Conservation (phyloP, 2,113 vertebrate genomes). For the Penelope pileata region DNA sequence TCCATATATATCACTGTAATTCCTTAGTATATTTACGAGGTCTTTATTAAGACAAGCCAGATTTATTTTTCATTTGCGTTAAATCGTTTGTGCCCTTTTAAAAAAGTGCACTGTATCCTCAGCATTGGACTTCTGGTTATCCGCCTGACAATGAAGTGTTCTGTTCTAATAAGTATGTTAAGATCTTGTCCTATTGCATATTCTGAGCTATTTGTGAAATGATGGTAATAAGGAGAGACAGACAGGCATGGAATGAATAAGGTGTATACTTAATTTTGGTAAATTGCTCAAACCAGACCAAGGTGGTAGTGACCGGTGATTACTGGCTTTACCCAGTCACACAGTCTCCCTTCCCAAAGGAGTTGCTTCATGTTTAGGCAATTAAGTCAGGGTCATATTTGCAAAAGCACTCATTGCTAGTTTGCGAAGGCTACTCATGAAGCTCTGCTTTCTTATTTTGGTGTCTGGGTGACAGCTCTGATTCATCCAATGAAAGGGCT, state of each 20-base stretch:
- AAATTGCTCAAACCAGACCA: neutral
- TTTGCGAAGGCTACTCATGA: neutral
- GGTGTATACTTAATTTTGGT: neutral
- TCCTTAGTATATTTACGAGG: slow-evolving; percentile 46
- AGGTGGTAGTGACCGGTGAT: neutral
- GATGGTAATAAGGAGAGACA: slow-evolving; percentile 49
- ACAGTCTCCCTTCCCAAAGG: neutral
- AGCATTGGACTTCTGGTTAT: slow-evolving; percentile 27
- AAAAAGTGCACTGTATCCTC: slow-evolving; percentile 33
- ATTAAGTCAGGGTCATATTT: slow-evolving; percentile 3
- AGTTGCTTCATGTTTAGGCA: neutral
- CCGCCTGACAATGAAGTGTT: slow-evolving; percentile 45
- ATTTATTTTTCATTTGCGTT: slow-evolving; percentile 67
- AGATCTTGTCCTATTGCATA: slow-evolving; percentile 54
- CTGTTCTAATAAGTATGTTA: slow-evolving; percentile 37
- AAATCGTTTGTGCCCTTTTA: slow-evolving; percentile 54
- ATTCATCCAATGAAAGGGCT: neutral
- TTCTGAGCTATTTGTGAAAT: slow-evolving; percentile 61
- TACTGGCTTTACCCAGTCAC: neutral
- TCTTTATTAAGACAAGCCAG: slow-evolving; percentile 58
- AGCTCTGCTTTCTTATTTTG: neutral
- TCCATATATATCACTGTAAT: slow-evolving; percentile 23
- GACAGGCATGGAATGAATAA: neutral
- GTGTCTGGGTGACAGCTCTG: neutral
- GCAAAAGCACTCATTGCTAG: neutral